Conservation (phyloP, 2,113 vertebrate species). For the mouse (Mus musculus) region GRCm39 chr4:110201001-110201500, state of each 20-base stretch:
- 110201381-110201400: slow-evolving; percentile 10
- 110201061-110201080: not conserved
- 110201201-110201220: slow-evolving; percentile 51
- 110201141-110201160: slow-evolving; percentile 18
- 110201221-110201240: slow-evolving; percentile 19
- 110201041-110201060: not conserved
- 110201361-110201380: not conserved
- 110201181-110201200: slow-evolving; percentile 37
- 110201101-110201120: not conserved
- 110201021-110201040: not conserved
- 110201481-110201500: slow-evolving; percentile 17
- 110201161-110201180: slow-evolving; percentile 27
- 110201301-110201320: slow-evolving; percentile 41
- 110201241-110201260: slow-evolving; percentile 10
- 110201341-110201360: not conserved
- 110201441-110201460: slow-evolving; percentile 4
- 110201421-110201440: slow-evolving; percentile 22
- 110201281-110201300: slow-evolving; percentile 50
- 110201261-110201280: slow-evolving; percentile 31
- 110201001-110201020: not conserved
- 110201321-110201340: slow-evolving; percentile 51
- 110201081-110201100: not conserved
- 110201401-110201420: not conserved
- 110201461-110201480: not conserved
- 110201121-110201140: not conserved